Conservation (phyloP, 2,888 invertebrate genomes). For the Epinotia nisella region DNA sequence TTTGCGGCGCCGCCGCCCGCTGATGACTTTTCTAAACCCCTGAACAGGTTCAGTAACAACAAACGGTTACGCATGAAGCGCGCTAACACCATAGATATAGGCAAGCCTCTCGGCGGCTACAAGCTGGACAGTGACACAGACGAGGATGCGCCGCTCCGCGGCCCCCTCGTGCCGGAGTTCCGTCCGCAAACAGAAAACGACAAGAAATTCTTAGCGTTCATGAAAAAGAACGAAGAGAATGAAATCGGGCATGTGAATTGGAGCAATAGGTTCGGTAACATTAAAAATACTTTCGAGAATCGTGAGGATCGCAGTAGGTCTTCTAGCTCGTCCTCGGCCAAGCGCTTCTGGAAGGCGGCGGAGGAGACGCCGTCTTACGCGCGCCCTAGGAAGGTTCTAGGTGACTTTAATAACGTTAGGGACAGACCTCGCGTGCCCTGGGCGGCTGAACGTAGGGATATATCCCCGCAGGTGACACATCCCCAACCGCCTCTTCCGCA, state of each 20-base stretch:
- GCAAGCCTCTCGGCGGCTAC: slow-evolving; percentile 87
- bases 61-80: slow-evolving; percentile 93
- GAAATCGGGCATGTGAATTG: slow-evolving; percentile 85
- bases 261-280: slow-evolving; percentile 92
- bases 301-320: slow-evolving; percentile 72
- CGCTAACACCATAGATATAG: slow-evolving; percentile 95
- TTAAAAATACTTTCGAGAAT: slow-evolving; percentile 92
- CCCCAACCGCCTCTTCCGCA: slow-evolving; percentile 38
- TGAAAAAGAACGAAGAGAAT: slow-evolving; percentile 87
- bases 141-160: slow-evolving; percentile 66
- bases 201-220: slow-evolving; percentile 92
- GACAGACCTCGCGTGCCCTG: slow-evolving; percentile 73
- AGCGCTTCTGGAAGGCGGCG: slow-evolving; percentile 86
- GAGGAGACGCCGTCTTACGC: slow-evolving; percentile 75
- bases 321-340: slow-evolving; percentile 81
- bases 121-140: slow-evolving; percentile 80
- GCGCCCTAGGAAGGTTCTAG: slow-evolving; percentile 58
- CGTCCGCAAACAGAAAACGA: slow-evolving; percentile 94
- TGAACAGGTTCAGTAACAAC: slow-evolving; percentile 81
- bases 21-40: slow-evolving; percentile 71
- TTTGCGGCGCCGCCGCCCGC: slow-evolving; percentile 69
- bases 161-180: slow-evolving; percentile 86
- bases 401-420: slow-evolving; percentile 65
- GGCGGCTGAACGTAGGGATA: slow-evolving; percentile 71
- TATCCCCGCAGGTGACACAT: slow-evolving; percentile 49